Base-by-base conservation (phyloP, 2,888 invertebrate genomes). In the Morinoia aosen region DNA sequence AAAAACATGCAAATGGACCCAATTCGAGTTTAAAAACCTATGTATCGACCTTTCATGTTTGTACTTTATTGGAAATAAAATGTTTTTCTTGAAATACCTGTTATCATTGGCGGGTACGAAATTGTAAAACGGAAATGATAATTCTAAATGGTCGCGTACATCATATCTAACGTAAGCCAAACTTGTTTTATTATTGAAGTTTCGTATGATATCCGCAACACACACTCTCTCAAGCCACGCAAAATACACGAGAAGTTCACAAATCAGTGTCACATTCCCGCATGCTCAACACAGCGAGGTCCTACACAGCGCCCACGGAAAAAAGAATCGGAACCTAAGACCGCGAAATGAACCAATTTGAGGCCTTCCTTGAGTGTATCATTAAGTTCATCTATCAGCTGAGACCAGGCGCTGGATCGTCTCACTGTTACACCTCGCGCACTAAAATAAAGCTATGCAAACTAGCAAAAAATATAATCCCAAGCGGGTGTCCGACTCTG, bases 401-500 rank as follows among this genome's bases (percentile, higher is more conserved):
- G 58, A 93, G 48, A 93, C 25, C n/a, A 5, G 48, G 93, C 7
- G 39, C 48, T 48, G 48, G 5, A 12, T 33, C 93, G 14, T 12
- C 57, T 57, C n/a, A 39, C 39, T 39, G 93, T 33, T 57, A 93
- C 57, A 48, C 48, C 57, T 48, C 93, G 58, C 93, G 56, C 93
- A 58, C 93, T 48, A 39, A 93, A 93, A 93, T 93, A 39, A 93
- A 48, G 93, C 93, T 93, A 93, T 93, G 93, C 93, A 93, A 93
- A 93, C 19, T 57, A 93, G 93, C 93, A 93, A 93, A 93, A 93
- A 93, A 93, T 57, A 33, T 57, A 16, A 48, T n/a, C 93, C 93
- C 19, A 58, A 57, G 39, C 93, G 14, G 93, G 93, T 57, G 93
- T 57, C 57, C 57, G 57, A 14, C 25, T 91, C 91, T 10, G 91